Percentiles rank a stretch among this genome's conserved stretches.
phyloP scores from a whole-genome alignment of 1,140 invertebrate species.

The Oryctes rhinoceros region DNA sequence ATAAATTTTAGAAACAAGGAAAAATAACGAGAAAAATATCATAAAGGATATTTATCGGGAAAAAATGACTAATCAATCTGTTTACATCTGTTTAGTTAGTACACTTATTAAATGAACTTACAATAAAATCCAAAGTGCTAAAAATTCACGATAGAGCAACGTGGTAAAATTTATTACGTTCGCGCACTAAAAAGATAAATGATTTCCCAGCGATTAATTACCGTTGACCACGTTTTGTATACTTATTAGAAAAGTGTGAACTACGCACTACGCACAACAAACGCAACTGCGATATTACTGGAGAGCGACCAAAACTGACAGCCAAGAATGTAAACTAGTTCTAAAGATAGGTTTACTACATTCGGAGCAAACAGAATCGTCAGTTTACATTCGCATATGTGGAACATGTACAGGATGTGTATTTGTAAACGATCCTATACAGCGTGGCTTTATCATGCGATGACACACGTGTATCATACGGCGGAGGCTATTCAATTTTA shows the following conservation, averaged over 20 bases:
- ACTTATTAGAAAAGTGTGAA: neutral
- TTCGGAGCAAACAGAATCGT: slow-evolving; percentile 1
- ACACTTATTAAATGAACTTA: neutral
- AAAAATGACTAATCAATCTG: too few species aligned
- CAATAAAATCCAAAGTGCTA: neutral
- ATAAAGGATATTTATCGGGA: too few species aligned
- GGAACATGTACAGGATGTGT: neutral
- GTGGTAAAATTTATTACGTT: neutral
- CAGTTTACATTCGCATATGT: neutral
- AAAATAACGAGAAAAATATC: too few species aligned
- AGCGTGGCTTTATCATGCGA: too few species aligned
- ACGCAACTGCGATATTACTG: slow-evolving; percentile 7
- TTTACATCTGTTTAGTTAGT: neutral
- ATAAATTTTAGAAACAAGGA: too few species aligned
- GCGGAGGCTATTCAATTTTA: too few species aligned
- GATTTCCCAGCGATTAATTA: neutral
- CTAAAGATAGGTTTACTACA: slow-evolving; percentile 30
- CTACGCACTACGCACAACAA: neutral
- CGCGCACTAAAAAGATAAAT: neutral
- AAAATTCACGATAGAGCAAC: neutral
- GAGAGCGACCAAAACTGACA: slow-evolving; percentile 23
- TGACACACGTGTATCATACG: too few species aligned
- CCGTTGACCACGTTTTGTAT: neutral
- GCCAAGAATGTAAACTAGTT: slow-evolving; percentile 6
- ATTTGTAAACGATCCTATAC: too few species aligned